These are phyloP conservation scores for Thamnophis sirtalis DNA, from an alignment of 2,113 vertebrate species.

Conservation along the genomic window DNA sequence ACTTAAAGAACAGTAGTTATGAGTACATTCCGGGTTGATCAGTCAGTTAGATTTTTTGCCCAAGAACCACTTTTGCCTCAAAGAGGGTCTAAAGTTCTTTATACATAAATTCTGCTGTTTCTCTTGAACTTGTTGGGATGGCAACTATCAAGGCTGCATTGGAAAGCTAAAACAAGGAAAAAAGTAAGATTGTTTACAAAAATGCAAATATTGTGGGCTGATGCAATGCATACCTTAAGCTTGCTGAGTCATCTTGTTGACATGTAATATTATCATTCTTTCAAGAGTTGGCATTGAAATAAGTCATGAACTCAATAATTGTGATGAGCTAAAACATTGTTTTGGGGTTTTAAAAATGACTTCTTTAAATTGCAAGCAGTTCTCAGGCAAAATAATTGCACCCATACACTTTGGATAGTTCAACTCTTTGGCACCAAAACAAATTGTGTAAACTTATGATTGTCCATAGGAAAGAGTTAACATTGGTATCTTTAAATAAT, in stretches of 20 bases:
- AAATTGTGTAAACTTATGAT: background rate
- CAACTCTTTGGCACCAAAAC: background rate
- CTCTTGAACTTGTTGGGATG: slow-evolving; percentile 49
- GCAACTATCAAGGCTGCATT: slow-evolving; percentile 45
- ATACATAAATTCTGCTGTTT: slow-evolving; percentile 53
- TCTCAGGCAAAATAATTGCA: background rate
- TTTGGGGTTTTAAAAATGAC: background rate
- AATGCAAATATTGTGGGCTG: slow-evolving; percentile 19
- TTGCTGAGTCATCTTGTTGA: slow-evolving; percentile 58
- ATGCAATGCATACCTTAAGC: slow-evolving; percentile 12
- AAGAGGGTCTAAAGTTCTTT: slow-evolving; percentile 45
- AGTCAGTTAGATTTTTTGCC: slow-evolving; percentile 27
- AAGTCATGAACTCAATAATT: background rate
- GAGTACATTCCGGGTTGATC: slow-evolving; percentile 25
- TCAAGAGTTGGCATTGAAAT: background rate
- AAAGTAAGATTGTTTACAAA: slow-evolving; percentile 8
- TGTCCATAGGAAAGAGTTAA: background rate
- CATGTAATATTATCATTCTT: slow-evolving; percentile 19
- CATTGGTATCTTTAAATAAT: background rate
- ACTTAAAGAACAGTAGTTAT: slow-evolving; percentile 28
- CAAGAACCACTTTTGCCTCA: slow-evolving; percentile 37
- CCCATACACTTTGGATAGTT: background rate
- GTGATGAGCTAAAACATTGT: background rate
- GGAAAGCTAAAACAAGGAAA: slow-evolving; percentile 15
- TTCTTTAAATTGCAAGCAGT: background rate